phyloP scores from a whole-genome alignment of 2,888 invertebrate species.

The Helobdella robusta region DNA sequence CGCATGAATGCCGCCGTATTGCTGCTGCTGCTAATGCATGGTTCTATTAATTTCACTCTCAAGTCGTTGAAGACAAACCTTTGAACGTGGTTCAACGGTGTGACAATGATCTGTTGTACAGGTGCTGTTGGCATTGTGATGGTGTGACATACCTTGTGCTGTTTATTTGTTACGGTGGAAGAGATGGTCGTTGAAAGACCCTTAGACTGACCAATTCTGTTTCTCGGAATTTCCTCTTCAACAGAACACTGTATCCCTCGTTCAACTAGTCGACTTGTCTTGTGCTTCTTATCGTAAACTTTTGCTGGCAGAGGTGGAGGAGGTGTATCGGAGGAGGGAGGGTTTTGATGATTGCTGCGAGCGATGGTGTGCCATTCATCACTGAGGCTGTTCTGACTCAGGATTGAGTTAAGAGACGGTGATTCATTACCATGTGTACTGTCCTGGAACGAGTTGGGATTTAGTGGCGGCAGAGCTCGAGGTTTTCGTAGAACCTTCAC shows the following conservation, averaged over 20 bases:
- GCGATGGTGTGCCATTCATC: neutral
- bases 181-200: too few species aligned
- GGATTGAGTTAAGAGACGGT: neutral
- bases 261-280: conserved; percentile 3
- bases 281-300: conserved; percentile 3
- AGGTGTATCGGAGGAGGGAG: too few species aligned
- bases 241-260: conserved; percentile 1
- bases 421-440: too few species aligned
- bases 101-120: neutral
- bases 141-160: too few species aligned
- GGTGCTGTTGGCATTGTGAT: neutral
- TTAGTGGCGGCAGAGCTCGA: neutral
- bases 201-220: too few species aligned
- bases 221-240: conserved; percentile 6
- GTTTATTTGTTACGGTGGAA: too few species aligned
- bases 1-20: neutral
- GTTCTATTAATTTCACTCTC: too few species aligned
- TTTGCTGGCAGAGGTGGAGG: conserved; percentile 17
- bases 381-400: conserved; percentile 1
- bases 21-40: neutral
- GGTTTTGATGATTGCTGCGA: too few species aligned
- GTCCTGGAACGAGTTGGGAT: neutral
- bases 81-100: neutral
- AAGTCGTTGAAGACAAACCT: too few species aligned
- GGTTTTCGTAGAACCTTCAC: neutral